Evolutionary conservation across 1,140 invertebrate genomes (phyloP).

Genomic region (Drosophila takahashii): DNA sequence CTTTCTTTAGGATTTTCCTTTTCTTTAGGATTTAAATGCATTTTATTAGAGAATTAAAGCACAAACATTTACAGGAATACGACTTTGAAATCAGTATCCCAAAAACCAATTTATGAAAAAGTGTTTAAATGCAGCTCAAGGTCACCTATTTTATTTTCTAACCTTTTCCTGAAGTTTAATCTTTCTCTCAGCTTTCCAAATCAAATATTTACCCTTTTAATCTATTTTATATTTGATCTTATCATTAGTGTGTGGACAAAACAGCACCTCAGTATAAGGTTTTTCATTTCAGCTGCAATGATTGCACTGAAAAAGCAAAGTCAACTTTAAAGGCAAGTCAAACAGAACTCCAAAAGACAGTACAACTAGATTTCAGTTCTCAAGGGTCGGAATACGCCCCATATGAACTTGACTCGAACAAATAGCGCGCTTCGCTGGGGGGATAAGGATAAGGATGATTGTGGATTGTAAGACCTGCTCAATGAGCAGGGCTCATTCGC

Average conservation of each 20-base stretch:
- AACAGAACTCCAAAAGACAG: slow-evolving; percentile 1
- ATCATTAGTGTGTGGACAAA: slow-evolving; percentile 6
- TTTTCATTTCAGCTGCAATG: slow-evolving; percentile 14
- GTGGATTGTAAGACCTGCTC: slow-evolving; percentile 5
- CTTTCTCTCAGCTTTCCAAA: too few species aligned
- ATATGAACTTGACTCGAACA: slow-evolving; percentile 7
- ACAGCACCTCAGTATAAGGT: slow-evolving; percentile 7
- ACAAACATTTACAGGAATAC: too few species aligned
- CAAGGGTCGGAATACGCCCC: not conserved
- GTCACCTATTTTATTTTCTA: too few species aligned
- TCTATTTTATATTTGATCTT: not conserved
- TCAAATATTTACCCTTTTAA: not conserved
- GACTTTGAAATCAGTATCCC: too few species aligned
- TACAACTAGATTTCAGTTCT: slow-evolving; percentile 20
- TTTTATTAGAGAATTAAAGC: too few species aligned
- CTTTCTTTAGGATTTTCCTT: too few species aligned
- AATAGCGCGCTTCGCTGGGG: slow-evolving; percentile 8
- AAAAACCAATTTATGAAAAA: too few species aligned
- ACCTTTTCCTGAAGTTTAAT: too few species aligned
- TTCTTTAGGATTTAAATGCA: too few species aligned
- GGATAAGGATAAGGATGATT: not conserved
- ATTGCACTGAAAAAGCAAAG: not conserved
- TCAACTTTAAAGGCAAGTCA: slow-evolving; percentile 13
- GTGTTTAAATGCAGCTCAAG: too few species aligned
- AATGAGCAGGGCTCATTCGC: slow-evolving; percentile 26